Percentiles rank a stretch among this genome's conserved stretches.
Evolutionary conservation across 2,888 invertebrate species (phyloP).

Genomic region (Tyria jacobaeae): DNA sequence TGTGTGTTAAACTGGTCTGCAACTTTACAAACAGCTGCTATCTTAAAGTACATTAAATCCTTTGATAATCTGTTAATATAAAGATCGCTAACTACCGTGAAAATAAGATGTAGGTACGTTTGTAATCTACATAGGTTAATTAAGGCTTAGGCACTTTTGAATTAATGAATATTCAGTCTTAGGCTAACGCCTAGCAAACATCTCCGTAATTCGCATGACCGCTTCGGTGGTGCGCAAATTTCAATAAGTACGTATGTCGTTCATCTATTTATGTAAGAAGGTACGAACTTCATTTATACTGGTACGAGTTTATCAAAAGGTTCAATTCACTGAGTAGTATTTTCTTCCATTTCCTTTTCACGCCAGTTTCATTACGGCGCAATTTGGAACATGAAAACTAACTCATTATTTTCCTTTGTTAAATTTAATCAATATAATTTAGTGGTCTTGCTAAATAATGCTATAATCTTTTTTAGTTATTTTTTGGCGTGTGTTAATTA

Average conservation of each 20-base stretch:
- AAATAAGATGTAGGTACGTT: slow-evolving; percentile 5
- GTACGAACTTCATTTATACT: background rate
- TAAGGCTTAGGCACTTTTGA: slow-evolving; percentile 11
- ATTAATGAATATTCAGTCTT: slow-evolving; percentile 19
- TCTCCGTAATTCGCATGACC: slow-evolving; percentile 21
- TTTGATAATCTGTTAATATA: background rate
- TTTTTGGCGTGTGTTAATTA: too few species aligned
- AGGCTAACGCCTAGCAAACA: slow-evolving; percentile 36
- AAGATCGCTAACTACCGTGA: background rate
- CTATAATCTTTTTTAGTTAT: too few species aligned
- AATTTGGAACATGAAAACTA: background rate
- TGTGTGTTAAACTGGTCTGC: background rate
- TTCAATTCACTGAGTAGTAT: background rate
- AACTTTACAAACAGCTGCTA: background rate
- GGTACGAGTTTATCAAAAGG: background rate
- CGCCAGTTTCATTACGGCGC: background rate
- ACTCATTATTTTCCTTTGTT: background rate
- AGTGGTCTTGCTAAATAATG: too few species aligned
- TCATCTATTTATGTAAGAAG: background rate
- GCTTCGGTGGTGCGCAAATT: slow-evolving; percentile 14
- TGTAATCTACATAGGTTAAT: slow-evolving; percentile 12
- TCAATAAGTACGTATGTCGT: slow-evolving; percentile 1
- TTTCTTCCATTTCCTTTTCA: background rate
- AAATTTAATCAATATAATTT: background rate
- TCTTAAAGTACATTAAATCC: background rate